These are phyloP conservation scores for Polyommatus icarus DNA, from an alignment of 2,888 invertebrate species.

Conservation along the genomic window DNA sequence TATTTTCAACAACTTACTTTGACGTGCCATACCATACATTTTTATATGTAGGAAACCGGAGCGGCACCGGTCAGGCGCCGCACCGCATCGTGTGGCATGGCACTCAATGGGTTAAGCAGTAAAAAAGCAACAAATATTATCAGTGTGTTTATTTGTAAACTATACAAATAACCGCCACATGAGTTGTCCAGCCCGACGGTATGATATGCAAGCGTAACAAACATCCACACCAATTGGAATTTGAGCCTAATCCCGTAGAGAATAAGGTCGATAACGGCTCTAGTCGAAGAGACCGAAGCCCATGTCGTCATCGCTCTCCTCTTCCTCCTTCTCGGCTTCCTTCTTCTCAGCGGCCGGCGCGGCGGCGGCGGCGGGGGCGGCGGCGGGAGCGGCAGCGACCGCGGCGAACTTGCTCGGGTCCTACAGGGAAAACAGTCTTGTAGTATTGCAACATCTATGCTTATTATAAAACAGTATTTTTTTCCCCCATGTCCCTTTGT, in stretches of 20 bases:
- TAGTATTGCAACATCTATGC: background rate
- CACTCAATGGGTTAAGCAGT: background rate
- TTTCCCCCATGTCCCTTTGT: too few relatives aligned
- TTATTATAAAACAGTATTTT: too few relatives aligned
- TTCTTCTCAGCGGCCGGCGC: slow-evolving; percentile 84
- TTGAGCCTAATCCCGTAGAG: slow-evolving; percentile 31
- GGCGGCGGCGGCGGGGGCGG: slow-evolving; percentile 82
- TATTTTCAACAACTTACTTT: too few relatives aligned
- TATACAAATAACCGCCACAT: slow-evolving; percentile 65
- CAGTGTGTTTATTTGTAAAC: slow-evolving; percentile 61
- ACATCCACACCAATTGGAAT: slow-evolving; percentile 37
- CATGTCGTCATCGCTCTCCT: slow-evolving; percentile 96
- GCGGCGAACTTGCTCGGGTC: slow-evolving; percentile 97
- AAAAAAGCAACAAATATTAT: slow-evolving; percentile 32
- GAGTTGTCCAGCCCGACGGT: slow-evolving; percentile 73
- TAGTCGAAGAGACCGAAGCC: slow-evolving; percentile 97
- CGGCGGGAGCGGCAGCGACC: slow-evolving; percentile 83
- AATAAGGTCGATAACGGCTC: slow-evolving; percentile 43
- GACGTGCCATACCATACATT: too few relatives aligned
- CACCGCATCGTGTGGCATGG: too few relatives aligned
- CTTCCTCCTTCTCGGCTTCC: slow-evolving; percentile 90
- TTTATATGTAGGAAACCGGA: too few relatives aligned
- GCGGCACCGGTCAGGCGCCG: too few relatives aligned
- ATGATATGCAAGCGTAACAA: slow-evolving; percentile 49
- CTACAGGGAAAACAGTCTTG: slow-evolving; percentile 56